Evolutionary conservation across 92 coral and sea anemone species (phyloP), one percentile per base, ranked within the genome.

Genomic region (Micromussa lordhowensis): DNA sequence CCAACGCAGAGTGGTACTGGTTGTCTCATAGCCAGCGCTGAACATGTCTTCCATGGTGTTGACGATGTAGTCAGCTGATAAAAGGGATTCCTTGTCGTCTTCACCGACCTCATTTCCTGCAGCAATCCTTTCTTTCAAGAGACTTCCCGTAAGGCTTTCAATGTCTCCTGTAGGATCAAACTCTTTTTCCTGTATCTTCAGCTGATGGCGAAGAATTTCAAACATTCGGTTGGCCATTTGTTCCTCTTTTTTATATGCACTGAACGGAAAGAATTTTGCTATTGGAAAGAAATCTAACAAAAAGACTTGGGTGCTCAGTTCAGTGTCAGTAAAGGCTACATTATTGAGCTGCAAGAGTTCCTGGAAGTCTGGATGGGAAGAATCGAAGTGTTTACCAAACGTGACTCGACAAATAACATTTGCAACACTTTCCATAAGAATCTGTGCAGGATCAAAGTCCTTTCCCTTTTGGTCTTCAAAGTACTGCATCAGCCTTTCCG

Each of bases 1-100:
- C 94, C 94, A 92, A 14, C 74, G 85, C 54, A 92, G 84, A 0
- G 94, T 61, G 7, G 91, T 80, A 22, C 84, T 87, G 17, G 94
- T 92, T 63, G 94, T 92, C 58, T 92, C 94, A 63, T 61, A 92
- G 0, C 92, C 94, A 8, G 94, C 94, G 35, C 29, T 85, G 61
- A 92, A 88, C 89, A 87, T 92, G 68, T 92, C 92, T 6, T 53
- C 22, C 76, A 92, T 26, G 31, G 86, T 88, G 53, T 83, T 82
- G 24, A 92, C 29, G 32, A 92, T 49, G 86, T 80, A 79, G 76
- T 88, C 92, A 19, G 84, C 94, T 13, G 89, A 73, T 12, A 92
- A 58, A 22, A 92, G 69, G 3, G 84, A 89, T 44, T 73, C 57
- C 26, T 68, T 51, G 53, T 81, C 87, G 28, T 89, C 85, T 18